Base-by-base conservation (phyloP, 1,140 invertebrate genomes). In the Eupristina koningsbergeri region DNA sequence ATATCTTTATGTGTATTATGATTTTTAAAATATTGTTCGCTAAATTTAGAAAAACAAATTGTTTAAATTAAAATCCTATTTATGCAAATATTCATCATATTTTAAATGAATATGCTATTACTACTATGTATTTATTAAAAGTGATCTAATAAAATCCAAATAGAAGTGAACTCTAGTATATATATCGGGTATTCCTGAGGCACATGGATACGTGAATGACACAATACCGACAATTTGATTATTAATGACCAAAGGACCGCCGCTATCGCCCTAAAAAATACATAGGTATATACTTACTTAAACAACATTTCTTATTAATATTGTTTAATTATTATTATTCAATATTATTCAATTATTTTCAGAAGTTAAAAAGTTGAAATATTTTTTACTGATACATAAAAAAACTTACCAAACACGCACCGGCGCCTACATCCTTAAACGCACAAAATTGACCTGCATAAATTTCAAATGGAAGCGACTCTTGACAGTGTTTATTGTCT, bases 231-330 rank as follows among this genome's bases (percentile, higher is more conserved):
- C 36, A 5, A 71, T 22, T 41, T 41, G 41, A 41, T 36, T 36
- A n/a, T 41, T 26, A 17, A 71, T n/a, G n/a, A 71, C 26, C 17
- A 71, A 71, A n/a, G 67, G 67, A 41, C 67, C 39, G 13, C 67
- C 67, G 67, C 67, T 71, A n/a, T 71, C 67, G 8, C 67, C 67
- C 67, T 71, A 36, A 36, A 71, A 61, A 71, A 41, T 36, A 45
- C 41, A 7, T 45, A 45, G 11, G 11, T 45, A 45, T 7, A 45
- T 45, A 11, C 5, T 7, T 11, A 45, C 41, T 7, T 7, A 45
- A 45, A 5, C 6, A 45, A 45, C 41, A 5, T 45, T 5, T 45
- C n/a, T n/a, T n/a, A n/a, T n/a, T n/a, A n/a, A n/a, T n/a, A n/a
- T n/a, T n/a, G n/a, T n/a, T n/a, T n/a, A n/a, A n/a, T n/a, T n/a